These are phyloP conservation scores for Toxotes lorentzi DNA, from an alignment of 2,797 vertebrate genomes.

Conservation along the genomic window DNA sequence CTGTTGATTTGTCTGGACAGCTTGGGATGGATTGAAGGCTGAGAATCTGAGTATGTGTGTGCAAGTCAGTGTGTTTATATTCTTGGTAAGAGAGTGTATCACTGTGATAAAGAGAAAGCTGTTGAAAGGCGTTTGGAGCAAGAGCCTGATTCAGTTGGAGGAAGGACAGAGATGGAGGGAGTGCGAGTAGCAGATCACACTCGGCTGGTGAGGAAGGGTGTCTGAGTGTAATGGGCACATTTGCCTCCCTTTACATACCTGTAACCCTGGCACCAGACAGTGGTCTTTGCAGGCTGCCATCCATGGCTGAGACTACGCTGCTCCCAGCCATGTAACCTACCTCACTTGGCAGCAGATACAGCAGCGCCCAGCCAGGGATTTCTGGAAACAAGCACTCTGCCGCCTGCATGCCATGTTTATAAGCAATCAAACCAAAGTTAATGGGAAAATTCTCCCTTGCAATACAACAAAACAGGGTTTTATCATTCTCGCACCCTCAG, in stretches of 20 bases:
- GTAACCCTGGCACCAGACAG: conserved; percentile 65
- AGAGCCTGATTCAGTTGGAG: conserved; percentile 35
- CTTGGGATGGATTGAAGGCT: conserved; percentile 65
- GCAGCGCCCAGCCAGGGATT: conserved; percentile 66
- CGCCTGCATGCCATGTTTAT: conserved; percentile 73
- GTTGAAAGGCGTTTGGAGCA: conserved; percentile 50
- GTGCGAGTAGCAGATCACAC: conserved; percentile 43
- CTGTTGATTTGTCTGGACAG: conserved; percentile 76
- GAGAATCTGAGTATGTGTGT: conserved; percentile 47
- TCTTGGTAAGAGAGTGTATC: conserved; percentile 57
- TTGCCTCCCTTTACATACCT: conserved; percentile 70
- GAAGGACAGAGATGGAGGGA: conserved; percentile 34
- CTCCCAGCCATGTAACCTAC: conserved; percentile 74
- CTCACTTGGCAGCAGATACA: conserved; percentile 71
- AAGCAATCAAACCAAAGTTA: conserved; percentile 80
- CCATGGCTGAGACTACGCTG: conserved; percentile 49
- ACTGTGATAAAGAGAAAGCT: conserved; percentile 65
- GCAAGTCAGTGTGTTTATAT: conserved; percentile 49
- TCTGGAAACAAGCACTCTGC: conserved; percentile 74
- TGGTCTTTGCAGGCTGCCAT: conserved; percentile 68
- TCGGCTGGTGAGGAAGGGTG: conserved; percentile 43
- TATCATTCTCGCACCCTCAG: conserved; percentile 65
- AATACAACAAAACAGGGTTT: conserved; percentile 69
- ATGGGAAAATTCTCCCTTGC: conserved; percentile 74
- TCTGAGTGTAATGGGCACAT: conserved; percentile 68